These are phyloP conservation scores for Taenaris catops DNA, from an alignment of 2,888 invertebrate species.

Conservation along the genomic window DNA sequence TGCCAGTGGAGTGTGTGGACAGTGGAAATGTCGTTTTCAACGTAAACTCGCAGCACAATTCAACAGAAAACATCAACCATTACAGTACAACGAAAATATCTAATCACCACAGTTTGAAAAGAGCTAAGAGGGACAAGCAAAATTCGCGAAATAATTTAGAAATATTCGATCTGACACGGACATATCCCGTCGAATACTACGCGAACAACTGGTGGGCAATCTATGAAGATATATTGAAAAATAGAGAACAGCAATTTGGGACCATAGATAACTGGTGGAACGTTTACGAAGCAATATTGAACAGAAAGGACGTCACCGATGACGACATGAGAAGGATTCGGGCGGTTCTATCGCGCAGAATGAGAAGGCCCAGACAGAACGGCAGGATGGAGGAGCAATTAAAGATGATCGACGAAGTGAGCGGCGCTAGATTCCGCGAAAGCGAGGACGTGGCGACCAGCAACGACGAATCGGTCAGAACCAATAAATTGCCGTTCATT, in stretches of 20 bases:
- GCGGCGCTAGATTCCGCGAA: slow-evolving; percentile 54
- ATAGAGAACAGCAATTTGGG: slow-evolving; percentile 65
- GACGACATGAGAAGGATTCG: slow-evolving; percentile 48
- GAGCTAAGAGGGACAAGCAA: slow-evolving; percentile 35
- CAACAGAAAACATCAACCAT: slow-evolving; percentile 41
- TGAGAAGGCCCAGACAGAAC: slow-evolving; percentile 42
- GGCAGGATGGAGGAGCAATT: slow-evolving; percentile 64
- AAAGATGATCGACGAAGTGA: slow-evolving; percentile 56
- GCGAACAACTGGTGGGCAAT: slow-evolving; percentile 76
- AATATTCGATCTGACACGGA: slow-evolving; percentile 60
- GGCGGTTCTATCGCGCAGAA: slow-evolving; percentile 43
- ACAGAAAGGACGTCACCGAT: slow-evolving; percentile 42
- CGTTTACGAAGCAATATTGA: slow-evolving; percentile 61
- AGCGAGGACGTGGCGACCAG: slow-evolving; percentile 47
- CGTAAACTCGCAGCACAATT: slow-evolving; percentile 39
- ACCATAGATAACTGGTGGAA: slow-evolving; percentile 73
- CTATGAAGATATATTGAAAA: slow-evolving; percentile 65
- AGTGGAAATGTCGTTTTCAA: slow-evolving; percentile 49
- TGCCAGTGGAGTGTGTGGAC: slow-evolving; percentile 32
- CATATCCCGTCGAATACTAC: slow-evolving; percentile 66
- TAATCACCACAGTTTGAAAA: slow-evolving; percentile 39
- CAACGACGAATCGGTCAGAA: slow-evolving; percentile 66
- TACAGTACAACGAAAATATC: slow-evolving; percentile 34
- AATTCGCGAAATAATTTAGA: slow-evolving; percentile 42
- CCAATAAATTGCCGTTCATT: slow-evolving; percentile 30